These are phyloP conservation scores for Epinotia bilunana DNA, from an alignment of 2,888 invertebrate genomes.

Conservation along the genomic window DNA sequence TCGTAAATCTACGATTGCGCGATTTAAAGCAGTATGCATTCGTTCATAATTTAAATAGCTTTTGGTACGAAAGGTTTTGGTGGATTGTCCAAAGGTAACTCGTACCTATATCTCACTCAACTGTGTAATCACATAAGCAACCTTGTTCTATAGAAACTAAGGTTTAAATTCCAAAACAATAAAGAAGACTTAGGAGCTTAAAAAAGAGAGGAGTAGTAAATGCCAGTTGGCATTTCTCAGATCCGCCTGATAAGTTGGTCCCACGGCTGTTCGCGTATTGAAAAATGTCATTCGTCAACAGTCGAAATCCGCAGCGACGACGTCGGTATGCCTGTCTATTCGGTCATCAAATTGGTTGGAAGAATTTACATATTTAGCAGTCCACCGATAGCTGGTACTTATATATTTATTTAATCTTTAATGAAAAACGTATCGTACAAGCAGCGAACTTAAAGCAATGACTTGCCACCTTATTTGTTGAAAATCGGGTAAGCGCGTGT, in stretches of 20 bases:
- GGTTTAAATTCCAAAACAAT: neutral
- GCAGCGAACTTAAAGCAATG: neutral
- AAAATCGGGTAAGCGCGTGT: too few relatives aligned
- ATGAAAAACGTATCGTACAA: neutral
- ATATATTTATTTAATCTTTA: neutral
- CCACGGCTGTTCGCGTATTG: constrained; percentile 47
- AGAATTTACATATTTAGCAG: constrained; percentile 25
- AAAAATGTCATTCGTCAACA: constrained; percentile 44
- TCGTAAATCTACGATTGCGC: neutral
- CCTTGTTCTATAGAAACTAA: neutral
- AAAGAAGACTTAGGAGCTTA: constrained; percentile 15
- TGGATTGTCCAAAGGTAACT: neutral
- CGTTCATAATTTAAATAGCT: constrained; percentile 9
- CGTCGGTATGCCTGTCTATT: constrained; percentile 39
- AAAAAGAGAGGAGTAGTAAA: constrained; percentile 32
- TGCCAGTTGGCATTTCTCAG: constrained; percentile 44
- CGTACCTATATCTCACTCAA: neutral
- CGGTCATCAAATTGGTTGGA: constrained; percentile 31
- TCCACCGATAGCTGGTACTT: constrained; percentile 1
- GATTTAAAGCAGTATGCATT: neutral
- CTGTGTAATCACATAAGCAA: neutral
- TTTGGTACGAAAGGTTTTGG: constrained; percentile 1
- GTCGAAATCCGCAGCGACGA: constrained; percentile 31
- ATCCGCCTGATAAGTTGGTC: constrained; percentile 46
- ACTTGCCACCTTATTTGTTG: neutral